Evolutionary conservation across 2,888 invertebrate species (phyloP).

Genomic region (Thecophora atra): DNA sequence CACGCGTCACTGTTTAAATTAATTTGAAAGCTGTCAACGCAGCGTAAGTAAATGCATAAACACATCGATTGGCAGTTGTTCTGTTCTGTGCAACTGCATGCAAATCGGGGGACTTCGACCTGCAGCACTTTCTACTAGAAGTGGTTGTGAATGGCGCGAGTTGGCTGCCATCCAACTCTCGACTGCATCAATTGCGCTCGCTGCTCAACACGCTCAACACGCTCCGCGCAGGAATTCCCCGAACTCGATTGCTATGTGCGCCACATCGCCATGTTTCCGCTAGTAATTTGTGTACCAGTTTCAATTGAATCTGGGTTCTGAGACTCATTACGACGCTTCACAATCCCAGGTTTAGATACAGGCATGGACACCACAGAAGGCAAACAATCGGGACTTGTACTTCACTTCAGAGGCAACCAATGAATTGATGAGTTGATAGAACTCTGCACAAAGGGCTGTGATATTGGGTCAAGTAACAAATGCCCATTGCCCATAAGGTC

Average conservation of each 20-base stretch:
- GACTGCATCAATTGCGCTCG: neutral
- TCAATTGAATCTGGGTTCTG: no score
- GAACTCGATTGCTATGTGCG: slow-evolving; percentile 21
- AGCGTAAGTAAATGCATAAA: slow-evolving; percentile 2
- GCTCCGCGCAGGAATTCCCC: slow-evolving; percentile 17
- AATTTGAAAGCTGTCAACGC: slow-evolving; percentile 32
- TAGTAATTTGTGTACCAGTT: neutral
- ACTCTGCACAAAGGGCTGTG: neutral
- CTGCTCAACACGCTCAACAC: neutral
- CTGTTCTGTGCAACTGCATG: neutral
- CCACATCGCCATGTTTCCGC: slow-evolving; percentile 5
- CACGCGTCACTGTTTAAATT: slow-evolving; percentile 29
- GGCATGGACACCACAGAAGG: neutral
- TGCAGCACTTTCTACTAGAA: neutral
- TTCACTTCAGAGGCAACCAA: no score
- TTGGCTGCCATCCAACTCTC: slow-evolving; percentile 5
- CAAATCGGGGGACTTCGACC: neutral
- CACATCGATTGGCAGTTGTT: no score
- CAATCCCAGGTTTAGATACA: neutral
- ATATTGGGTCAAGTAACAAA: no score
- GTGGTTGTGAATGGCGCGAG: neutral
- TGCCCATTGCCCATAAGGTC: no score
- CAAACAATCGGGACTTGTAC: no score
- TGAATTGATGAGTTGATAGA: neutral
- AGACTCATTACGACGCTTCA: neutral